These are phyloP conservation scores for Dryobates pubescens DNA, from an alignment of 2,797 vertebrate species.

Conservation along the genomic window DNA sequence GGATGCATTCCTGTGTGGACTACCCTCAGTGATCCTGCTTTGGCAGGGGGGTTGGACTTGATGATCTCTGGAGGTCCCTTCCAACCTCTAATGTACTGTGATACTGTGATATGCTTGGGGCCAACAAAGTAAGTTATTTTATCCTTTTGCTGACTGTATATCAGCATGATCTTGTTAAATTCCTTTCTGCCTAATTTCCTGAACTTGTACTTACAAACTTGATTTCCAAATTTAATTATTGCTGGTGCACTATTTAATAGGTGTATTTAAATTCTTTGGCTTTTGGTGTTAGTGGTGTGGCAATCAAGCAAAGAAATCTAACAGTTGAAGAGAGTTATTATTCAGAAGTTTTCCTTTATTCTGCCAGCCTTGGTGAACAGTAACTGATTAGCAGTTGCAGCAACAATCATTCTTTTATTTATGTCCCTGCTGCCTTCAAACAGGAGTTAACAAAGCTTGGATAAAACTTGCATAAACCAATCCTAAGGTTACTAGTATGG, in stretches of 20 bases:
- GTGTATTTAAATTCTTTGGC: not conserved
- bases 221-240: not conserved
- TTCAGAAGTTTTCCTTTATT: not conserved
- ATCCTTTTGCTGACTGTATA: not conserved
- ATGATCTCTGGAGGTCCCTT: too few species aligned
- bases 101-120: not conserved
- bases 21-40: too few species aligned
- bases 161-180: not conserved
- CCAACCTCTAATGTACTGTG: too few species aligned
- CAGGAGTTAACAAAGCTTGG: constrained; percentile 20
- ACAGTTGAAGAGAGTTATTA: not conserved
- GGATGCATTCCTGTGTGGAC: too few species aligned
- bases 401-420: not conserved
- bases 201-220: not conserved
- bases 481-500: not conserved
- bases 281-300: not conserved
- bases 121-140: not conserved
- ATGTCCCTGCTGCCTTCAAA: not conserved
- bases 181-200: not conserved
- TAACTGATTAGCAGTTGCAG: not conserved
- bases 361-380: not conserved
- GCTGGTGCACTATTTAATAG: not conserved
- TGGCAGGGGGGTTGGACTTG: too few species aligned
- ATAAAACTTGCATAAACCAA: not conserved
- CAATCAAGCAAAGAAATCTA: not conserved